These are phyloP conservation scores for Panthera leo DNA, from an alignment of 2,113 vertebrate genomes.

Conservation along the genomic window DNA sequence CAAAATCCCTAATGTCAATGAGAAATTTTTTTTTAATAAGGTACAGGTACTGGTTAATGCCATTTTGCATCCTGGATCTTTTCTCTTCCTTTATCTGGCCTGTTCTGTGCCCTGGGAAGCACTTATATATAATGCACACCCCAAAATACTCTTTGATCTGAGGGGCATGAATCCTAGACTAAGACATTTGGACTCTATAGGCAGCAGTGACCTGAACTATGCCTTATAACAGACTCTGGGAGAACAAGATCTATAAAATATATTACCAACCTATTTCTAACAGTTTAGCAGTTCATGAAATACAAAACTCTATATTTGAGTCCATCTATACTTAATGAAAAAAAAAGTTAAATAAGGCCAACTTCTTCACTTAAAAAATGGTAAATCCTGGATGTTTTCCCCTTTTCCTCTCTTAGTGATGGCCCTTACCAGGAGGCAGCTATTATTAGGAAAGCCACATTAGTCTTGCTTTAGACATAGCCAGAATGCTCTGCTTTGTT, in stretches of 20 bases:
- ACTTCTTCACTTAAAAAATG: conserved; percentile 59
- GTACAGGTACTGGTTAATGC: not conserved
- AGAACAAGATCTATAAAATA: not conserved
- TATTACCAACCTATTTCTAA: not conserved
- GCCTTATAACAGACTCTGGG: not conserved
- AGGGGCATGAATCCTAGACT: not conserved
- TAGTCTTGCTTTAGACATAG: conserved; percentile 72
- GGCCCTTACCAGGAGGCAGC: conserved; percentile 43
- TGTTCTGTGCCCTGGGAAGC: not conserved
- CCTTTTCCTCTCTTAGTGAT: conserved; percentile 50
- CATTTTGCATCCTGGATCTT: not conserved
- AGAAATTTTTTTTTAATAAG: conserved; percentile 44
- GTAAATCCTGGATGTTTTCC: conserved; percentile 60
- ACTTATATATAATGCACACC: not conserved
- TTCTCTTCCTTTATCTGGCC: not conserved
- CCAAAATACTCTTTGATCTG: not conserved
- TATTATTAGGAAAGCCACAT: conserved; percentile 77
- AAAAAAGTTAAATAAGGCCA: not conserved
- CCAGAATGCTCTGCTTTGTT: conserved; percentile 80
- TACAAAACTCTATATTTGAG: conserved; percentile 26
- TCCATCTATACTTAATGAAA: not conserved
- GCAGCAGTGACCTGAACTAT: not conserved
- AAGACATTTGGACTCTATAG: not conserved
- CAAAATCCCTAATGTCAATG: not conserved
- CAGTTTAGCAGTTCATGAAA: not conserved